Percentiles rank a stretch among this genome's conserved stretches.
Conservation (phyloP, 2,888 invertebrate genomes). For the Esperia sulphurella region DNA sequence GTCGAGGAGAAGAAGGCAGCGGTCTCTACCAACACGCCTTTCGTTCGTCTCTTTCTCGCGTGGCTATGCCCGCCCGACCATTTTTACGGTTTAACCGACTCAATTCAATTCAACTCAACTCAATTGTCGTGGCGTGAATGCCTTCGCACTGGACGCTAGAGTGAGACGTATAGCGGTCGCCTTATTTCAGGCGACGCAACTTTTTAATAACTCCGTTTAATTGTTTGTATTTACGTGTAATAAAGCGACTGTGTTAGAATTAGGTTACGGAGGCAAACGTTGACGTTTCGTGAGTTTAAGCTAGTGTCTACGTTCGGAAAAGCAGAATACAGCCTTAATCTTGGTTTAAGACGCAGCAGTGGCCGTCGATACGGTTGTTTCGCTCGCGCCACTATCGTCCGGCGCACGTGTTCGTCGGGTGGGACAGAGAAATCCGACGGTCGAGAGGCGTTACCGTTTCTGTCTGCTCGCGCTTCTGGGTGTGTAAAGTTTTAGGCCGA, state of each 20-base stretch:
- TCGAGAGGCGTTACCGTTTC: conserved; percentile 68
- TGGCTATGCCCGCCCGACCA: conserved; percentile 70
- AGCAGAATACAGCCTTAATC: conserved; percentile 71
- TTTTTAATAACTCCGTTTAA: conserved; percentile 31
- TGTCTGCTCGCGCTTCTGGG: conserved; percentile 64
- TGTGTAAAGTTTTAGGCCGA: conserved; percentile 80
- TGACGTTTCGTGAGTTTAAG: conserved; percentile 49
- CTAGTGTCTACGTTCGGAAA: conserved; percentile 62
- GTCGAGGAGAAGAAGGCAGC: conserved; percentile 78
- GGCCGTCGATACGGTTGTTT: conserved; percentile 54
- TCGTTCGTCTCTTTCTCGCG: conserved; percentile 75
- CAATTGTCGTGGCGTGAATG: conserved; percentile 77
- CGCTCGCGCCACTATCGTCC: conserved; percentile 74
- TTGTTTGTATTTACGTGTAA: conserved; percentile 12
- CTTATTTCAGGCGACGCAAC: conserved; percentile 41
- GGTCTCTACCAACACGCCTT: conserved; percentile 76
- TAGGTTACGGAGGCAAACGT: conserved; percentile 26
- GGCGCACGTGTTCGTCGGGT: conserved; percentile 36
- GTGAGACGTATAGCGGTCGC: conserved; percentile 66
- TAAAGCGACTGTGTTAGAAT: conserved; percentile 18
- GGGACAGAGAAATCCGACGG: conserved; percentile 62
- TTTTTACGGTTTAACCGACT: conserved; percentile 78
- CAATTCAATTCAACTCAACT: conserved; percentile 80
- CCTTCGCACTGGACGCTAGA: conserved; percentile 76
- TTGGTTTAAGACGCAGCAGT: conserved; percentile 68